Percentiles rank a stretch among this genome's conserved stretches.
Conservation (phyloP, 1,140 invertebrate genomes). For the Gryon sp. region DNA sequence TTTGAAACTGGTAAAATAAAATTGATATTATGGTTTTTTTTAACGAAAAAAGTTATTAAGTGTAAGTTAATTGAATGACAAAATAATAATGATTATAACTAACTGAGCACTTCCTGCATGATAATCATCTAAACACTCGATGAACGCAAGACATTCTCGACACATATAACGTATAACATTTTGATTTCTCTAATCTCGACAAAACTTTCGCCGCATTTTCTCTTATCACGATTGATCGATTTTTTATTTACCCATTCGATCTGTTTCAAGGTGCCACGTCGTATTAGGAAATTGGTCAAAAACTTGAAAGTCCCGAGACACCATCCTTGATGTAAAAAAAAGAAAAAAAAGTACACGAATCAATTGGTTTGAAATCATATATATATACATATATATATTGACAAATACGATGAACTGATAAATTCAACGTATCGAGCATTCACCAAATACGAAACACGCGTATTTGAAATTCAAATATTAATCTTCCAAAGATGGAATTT, state of each 20-base stretch:
- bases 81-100: too few species aligned
- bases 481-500: slow-evolving; percentile 55
- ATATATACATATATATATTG: too few species aligned
- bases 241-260: slow-evolving; percentile 7
- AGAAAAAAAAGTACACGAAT: slow-evolving; percentile 4
- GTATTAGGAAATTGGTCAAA: slow-evolving; percentile 34
- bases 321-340: too few species aligned
- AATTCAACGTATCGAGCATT: slow-evolving; percentile 39
- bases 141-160: not conserved
- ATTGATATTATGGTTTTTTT: too few species aligned
- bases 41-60: too few species aligned
- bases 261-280: slow-evolving; percentile 9
- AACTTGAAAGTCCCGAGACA: slow-evolving; percentile 9
- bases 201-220: slow-evolving; percentile 21
- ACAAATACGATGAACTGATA: slow-evolving; percentile 36
- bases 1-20: too few species aligned
- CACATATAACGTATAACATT: not conserved
- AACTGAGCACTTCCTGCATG: too few species aligned
- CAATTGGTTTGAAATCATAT: not conserved
- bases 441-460: slow-evolving; percentile 45
- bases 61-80: too few species aligned
- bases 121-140: slow-evolving; percentile 3
- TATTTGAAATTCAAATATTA: slow-evolving; percentile 62
- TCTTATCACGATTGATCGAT: slow-evolving; percentile 34
- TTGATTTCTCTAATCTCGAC: slow-evolving; percentile 7